Conservation (phyloP, 2,113 vertebrate species). For the Gallinago jamesoni region DNA sequence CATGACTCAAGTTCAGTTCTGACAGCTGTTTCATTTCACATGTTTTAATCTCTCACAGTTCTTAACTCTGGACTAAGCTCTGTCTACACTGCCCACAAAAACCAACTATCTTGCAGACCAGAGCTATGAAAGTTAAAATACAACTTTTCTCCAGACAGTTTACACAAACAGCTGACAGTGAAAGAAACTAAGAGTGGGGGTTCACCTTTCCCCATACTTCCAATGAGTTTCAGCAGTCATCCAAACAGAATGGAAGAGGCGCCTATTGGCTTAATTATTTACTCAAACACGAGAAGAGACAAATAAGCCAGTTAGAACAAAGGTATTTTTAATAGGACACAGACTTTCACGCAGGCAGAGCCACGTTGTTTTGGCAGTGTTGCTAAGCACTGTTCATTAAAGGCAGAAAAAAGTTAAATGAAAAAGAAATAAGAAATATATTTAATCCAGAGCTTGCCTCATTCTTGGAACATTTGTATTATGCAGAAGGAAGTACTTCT, state of each 20-base stretch:
- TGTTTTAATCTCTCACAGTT: neutral
- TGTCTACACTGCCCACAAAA: neutral
- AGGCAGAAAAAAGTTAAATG: neutral
- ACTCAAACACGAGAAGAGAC: neutral
- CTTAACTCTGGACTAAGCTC: neutral
- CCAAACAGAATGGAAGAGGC: neutral
- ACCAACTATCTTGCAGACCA: neutral
- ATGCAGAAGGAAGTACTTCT: neutral
- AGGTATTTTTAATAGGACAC: neutral
- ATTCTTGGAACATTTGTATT: neutral
- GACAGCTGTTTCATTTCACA: neutral
- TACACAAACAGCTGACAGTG: fast-evolving
- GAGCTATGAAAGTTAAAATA: neutral
- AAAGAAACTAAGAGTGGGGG: neutral
- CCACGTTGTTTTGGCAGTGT: neutral
- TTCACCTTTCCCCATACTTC: neutral
- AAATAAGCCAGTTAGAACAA: neutral
- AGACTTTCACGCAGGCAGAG: neutral
- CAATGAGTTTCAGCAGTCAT: neutral
- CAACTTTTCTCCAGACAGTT: neutral
- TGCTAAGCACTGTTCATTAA: neutral
- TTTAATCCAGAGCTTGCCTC: neutral
- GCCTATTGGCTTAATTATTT: neutral
- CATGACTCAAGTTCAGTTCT: neutral
- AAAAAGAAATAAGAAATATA: neutral